A percentile compares a stretch with the other conserved stretches of the same genome.
Conservation (phyloP, 2,888 invertebrate species). For the Netelia fuscicornis region DNA sequence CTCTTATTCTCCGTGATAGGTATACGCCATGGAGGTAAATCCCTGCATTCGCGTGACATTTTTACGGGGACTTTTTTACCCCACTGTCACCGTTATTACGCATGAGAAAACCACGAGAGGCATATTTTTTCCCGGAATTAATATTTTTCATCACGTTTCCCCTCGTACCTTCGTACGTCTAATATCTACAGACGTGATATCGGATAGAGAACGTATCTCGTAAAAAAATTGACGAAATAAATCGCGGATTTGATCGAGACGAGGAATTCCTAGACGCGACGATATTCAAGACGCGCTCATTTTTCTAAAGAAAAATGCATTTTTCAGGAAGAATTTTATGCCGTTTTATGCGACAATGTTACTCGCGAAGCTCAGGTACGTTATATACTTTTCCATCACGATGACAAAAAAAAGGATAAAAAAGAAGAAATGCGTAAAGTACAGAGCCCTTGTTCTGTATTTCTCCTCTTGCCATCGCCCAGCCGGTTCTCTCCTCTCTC, state of each 20-base stretch:
- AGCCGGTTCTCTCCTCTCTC: neutral
- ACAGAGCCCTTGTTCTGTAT: constrained; percentile 42
- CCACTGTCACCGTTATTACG: neutral
- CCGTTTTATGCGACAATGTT: constrained; percentile 40
- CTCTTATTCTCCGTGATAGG: constrained; percentile 23
- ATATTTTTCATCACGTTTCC: neutral
- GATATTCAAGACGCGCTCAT: constrained; percentile 17
- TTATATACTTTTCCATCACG: constrained; percentile 29
- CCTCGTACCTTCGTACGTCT: neutral
- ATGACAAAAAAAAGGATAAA: constrained; percentile 42
- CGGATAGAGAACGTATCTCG: neutral
- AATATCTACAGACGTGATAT: neutral
- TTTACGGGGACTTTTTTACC: neutral
- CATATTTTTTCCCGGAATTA: neutral
- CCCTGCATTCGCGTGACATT: constrained; percentile 22
- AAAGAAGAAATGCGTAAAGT: constrained; percentile 46
- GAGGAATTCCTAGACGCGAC: constrained; percentile 6
- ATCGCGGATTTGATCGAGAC: neutral
- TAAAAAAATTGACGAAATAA: neutral
- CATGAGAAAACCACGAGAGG: neutral
- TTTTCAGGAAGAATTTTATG: constrained; percentile 62
- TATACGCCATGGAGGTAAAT: neutral
- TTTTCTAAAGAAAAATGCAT: constrained; percentile 47
- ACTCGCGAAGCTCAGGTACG: constrained; percentile 17
- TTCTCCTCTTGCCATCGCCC: constrained; percentile 16